Evolutionary conservation across 2,888 invertebrate genomes (phyloP).

Genomic region (Clostera curtula): DNA sequence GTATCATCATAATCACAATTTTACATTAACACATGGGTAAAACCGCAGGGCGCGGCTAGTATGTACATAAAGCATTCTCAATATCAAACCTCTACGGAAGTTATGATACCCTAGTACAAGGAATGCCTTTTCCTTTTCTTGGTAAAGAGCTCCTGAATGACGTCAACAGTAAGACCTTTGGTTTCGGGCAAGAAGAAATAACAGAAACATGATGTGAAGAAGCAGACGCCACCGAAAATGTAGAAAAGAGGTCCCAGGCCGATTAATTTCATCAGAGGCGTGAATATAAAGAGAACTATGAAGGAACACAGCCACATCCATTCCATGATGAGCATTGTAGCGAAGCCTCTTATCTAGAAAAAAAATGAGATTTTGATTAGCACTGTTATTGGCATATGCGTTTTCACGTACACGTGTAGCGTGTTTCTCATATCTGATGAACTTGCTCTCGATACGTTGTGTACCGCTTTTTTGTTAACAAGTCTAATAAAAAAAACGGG

Average conservation of each 20-base stretch:
- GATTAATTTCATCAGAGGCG: slow-evolving; percentile 34
- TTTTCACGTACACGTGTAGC: too few species aligned
- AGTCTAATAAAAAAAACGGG: too few species aligned
- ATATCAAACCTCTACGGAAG: slow-evolving; percentile 1
- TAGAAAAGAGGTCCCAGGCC: slow-evolving; percentile 48
- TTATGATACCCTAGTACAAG: slow-evolving; percentile 3
- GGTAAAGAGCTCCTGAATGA: slow-evolving; percentile 30
- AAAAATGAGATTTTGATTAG: too few species aligned
- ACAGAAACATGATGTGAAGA: slow-evolving; percentile 29
- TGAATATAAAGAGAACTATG: slow-evolving; percentile 42
- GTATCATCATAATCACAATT: too few species aligned
- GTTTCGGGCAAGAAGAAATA: slow-evolving; percentile 40
- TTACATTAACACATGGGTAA: too few species aligned
- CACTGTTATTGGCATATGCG: too few species aligned
- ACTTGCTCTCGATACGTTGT: too few species aligned
- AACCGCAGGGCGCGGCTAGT: too few species aligned
- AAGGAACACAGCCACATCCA: slow-evolving; percentile 48
- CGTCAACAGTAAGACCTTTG: slow-evolving; percentile 36
- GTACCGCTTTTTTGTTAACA: too few species aligned
- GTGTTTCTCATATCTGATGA: too few species aligned
- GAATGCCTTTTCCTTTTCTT: slow-evolving; percentile 12
- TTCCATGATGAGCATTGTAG: slow-evolving; percentile 39
- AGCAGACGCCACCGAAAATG: slow-evolving; percentile 35
- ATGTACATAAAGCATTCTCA: neutral
- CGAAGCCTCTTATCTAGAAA: slow-evolving; percentile 39